Evolutionary conservation across 2,113 vertebrate species (phyloP).

Genomic region (Girardinichthys multiradiatus): DNA sequence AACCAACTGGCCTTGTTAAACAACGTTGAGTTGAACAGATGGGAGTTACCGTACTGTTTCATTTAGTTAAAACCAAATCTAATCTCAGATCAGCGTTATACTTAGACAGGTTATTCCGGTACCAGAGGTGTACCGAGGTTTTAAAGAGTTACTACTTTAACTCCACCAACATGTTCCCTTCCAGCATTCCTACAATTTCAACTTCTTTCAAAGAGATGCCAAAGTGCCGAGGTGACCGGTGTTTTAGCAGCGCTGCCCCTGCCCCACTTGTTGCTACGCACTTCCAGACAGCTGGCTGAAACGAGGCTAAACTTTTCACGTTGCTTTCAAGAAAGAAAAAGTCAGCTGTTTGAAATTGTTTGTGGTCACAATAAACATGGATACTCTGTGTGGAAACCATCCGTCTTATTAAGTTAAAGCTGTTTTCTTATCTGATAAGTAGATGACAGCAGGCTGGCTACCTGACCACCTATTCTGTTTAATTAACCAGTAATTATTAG

Average conservation of each 20-base stretch:
- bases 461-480: neutral
- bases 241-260: neutral
- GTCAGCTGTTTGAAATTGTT: too few relatives aligned
- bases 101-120: neutral
- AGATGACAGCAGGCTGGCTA: too few relatives aligned
- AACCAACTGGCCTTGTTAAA: too few relatives aligned
- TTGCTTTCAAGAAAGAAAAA: neutral
- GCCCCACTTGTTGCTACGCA: neutral
- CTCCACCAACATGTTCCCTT: too few relatives aligned
- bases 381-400: neutral
- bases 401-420: neutral
- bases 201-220: neutral
- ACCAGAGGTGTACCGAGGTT: too few relatives aligned
- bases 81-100: neutral
- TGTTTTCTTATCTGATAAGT: neutral
- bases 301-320: too few relatives aligned
- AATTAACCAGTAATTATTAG: neutral
- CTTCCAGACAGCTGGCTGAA: too few relatives aligned
- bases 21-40: neutral
- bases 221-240: neutral
- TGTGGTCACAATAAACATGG: too few relatives aligned
- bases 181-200: neutral
- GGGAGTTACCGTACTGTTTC: too few relatives aligned
- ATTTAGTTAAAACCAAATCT: neutral
- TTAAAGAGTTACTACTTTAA: too few relatives aligned